Conservation (phyloP, 2,797 vertebrate species). For the Paedocypris micromegethes region DNA sequence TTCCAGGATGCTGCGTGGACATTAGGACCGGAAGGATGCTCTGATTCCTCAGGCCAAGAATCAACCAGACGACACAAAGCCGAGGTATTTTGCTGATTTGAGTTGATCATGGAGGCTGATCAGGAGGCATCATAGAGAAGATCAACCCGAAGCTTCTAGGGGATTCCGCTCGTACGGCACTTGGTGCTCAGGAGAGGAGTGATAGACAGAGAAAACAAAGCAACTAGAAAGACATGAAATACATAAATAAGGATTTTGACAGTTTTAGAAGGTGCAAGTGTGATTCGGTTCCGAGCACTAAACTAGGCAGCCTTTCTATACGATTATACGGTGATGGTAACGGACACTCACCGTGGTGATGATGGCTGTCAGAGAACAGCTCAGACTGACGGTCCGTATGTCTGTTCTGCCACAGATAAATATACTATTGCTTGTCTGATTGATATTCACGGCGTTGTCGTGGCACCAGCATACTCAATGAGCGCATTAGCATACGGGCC, state of each 20-base stretch:
- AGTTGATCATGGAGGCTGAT: too few species aligned
- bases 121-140: too few species aligned
- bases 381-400: constrained; percentile 28
- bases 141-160: too few species aligned
- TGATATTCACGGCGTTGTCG: constrained; percentile 51
- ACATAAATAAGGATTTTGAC: too few species aligned
- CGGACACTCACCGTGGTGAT: constrained; percentile 28
- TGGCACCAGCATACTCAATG: constrained; percentile 48
- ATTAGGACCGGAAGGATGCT: constrained; percentile 16
- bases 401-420: constrained; percentile 30
- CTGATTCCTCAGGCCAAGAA: constrained; percentile 37
- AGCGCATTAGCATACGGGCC: constrained; percentile 49
- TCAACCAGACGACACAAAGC: constrained; percentile 26
- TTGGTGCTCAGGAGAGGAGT: too few species aligned
- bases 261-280: too few species aligned
- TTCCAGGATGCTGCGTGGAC: constrained; percentile 48
- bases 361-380: constrained; percentile 12
- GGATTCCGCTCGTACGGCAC: too few species aligned
- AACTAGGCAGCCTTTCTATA: too few species aligned
- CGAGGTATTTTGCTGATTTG: background rate
- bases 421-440: constrained; percentile 44
- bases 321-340: constrained; percentile 18
- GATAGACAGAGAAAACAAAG: too few species aligned
- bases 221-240: too few species aligned
- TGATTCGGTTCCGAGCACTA: too few species aligned